Conservation (phyloP, 2,888 invertebrate species). For the Plagodis pulveraria region DNA sequence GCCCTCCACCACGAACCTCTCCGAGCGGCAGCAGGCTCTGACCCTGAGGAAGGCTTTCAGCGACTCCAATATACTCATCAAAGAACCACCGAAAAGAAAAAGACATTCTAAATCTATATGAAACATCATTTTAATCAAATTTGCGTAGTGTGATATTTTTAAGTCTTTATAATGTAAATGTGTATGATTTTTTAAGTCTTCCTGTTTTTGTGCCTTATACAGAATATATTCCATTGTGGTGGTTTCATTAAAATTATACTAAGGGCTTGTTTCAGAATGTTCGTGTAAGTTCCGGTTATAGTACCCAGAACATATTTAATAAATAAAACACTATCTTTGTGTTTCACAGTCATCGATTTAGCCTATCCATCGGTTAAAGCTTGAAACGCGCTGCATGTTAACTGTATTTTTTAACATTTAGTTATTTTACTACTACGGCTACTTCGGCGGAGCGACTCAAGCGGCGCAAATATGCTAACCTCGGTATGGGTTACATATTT, state of each 20-base stretch:
- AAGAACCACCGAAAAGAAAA: conserved; percentile 65
- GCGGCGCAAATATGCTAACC: too few species aligned
- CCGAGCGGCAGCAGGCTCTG: conserved; percentile 47
- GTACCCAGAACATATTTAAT: too few species aligned
- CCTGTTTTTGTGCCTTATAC: background rate
- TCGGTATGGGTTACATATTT: too few species aligned
- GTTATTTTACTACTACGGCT: too few species aligned
- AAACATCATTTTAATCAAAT: background rate
- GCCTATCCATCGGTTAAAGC: too few species aligned
- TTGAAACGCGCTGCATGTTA: too few species aligned
- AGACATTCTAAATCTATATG: conserved; percentile 74
- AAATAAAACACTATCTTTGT: too few species aligned
- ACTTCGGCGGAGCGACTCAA: too few species aligned
- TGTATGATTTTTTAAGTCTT: background rate
- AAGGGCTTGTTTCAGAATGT: too few species aligned
- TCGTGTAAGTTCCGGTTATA: too few species aligned
- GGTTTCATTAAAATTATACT: background rate
- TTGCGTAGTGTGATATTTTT: background rate
- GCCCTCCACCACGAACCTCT: conserved; percentile 46
- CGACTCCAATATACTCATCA: conserved; percentile 66
- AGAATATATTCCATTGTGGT: background rate
- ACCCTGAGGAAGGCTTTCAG: conserved; percentile 64
- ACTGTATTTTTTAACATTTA: too few species aligned
- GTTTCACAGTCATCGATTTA: too few species aligned
- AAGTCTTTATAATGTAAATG: background rate